Base-by-base conservation (phyloP, 2,888 invertebrate species). In the Dyspetes luteomarginatus region DNA sequence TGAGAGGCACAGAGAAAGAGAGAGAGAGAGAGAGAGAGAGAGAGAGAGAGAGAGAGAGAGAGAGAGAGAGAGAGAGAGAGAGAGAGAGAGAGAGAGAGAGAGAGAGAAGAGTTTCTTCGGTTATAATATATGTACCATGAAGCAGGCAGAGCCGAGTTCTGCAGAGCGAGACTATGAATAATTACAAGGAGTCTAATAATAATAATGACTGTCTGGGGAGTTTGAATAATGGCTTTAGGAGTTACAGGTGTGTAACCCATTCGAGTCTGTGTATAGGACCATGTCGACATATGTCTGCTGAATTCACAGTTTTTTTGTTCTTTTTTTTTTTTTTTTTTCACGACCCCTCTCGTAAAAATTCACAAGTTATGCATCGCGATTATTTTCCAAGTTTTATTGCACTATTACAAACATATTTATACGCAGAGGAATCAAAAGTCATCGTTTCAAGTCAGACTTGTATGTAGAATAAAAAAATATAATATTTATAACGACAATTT, bases 141-240 rank as follows among this genome's bases (percentile, higher is more conserved):
- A 24, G 24, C 50, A 55, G 45, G 15, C 22, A 65, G 36, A 69
- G 45, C 24, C 36, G n/a, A 28, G 12, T 52, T 68, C 69, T 48
- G 36, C 73, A 69, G 68, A 78, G 64, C 73, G 52, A 68, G 81
- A 78, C 78, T 81, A 81, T 81, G 81, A 81, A 81, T 81, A 81
- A 81, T 81, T 81, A 81, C 81, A 74, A 73, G 19, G 45, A 56
- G 81, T 78, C 81, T 81, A 74, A 81, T 81, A 81, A 81, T 78
- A 77, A 78, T 81, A 81, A 74, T 72, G 73, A 77, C 68, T 62
- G 73, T 78, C 81, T 81, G 62, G 64, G 15, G 65, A 74, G 68
- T 78, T 78, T 74, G 69, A 81, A 74, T 73, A 58, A 78, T 64
- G 64, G 56, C 64, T 64, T 26, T 30, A 65, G 74, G 60, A 56